phyloP scores from a whole-genome alignment of 2,888 invertebrate genomes.

The Hypsopygia costalis region DNA sequence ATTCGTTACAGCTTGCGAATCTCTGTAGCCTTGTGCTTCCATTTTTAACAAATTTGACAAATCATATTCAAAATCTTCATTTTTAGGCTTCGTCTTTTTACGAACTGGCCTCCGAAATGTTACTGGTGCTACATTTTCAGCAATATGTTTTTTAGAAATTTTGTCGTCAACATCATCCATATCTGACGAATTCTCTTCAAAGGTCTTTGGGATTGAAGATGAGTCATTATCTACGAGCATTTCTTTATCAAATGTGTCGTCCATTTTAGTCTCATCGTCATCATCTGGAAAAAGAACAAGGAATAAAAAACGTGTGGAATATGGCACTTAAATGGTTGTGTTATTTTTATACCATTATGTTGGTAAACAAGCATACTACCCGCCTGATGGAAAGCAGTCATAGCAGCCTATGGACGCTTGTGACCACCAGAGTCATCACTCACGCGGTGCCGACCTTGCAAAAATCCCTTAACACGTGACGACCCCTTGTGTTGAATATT shows the following conservation, averaged over 20 bases:
- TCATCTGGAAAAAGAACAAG: slow-evolving; percentile 46
- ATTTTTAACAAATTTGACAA: slow-evolving; percentile 79
- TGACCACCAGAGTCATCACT: too few species aligned
- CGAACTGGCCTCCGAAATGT: slow-evolving; percentile 81
- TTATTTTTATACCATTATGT: too few species aligned
- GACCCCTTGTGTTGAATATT: too few species aligned
- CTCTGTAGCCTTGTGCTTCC: slow-evolving; percentile 72
- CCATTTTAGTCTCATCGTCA: slow-evolving; percentile 35
- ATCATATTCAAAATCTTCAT: slow-evolving; percentile 87
- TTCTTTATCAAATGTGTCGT: slow-evolving; percentile 33
- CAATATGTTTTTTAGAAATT: slow-evolving; percentile 33
- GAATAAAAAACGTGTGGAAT: too few species aligned
- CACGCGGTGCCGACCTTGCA: too few species aligned
- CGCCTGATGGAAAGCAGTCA: too few species aligned
- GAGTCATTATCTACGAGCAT: slow-evolving; percentile 37
- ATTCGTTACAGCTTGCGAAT: slow-evolving; percentile 41
- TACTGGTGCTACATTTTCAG: slow-evolving; percentile 33
- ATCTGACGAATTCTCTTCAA: slow-evolving; percentile 74
- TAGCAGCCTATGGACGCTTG: too few species aligned
- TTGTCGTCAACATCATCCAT: slow-evolving; percentile 62
- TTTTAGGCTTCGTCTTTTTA: slow-evolving; percentile 82
- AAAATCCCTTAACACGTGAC: too few species aligned
- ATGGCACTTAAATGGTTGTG: too few species aligned
- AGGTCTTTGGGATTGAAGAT: slow-evolving; percentile 44
- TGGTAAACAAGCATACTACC: too few species aligned